phyloP scores from a whole-genome alignment of 2,797 vertebrate genomes.

The Aplochiton taeniatus region DNA sequence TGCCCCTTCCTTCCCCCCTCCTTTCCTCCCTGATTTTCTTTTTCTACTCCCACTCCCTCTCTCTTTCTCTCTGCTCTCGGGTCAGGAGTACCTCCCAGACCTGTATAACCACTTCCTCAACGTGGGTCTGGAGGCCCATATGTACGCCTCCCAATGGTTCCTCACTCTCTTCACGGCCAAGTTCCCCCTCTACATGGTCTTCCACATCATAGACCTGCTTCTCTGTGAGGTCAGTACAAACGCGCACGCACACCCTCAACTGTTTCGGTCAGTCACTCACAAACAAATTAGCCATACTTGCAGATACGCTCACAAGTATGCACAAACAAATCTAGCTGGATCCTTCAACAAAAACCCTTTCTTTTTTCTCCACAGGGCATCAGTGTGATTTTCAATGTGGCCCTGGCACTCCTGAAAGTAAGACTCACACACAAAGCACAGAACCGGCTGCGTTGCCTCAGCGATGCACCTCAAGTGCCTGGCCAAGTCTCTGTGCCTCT shows the following conservation, averaged over 20 bases:
- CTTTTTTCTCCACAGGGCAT: conserved; percentile 81
- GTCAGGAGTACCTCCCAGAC: conserved; percentile 94
- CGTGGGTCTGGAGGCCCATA: conserved; percentile 96
- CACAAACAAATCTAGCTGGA: background rate
- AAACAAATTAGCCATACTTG: background rate
- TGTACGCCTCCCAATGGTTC: conserved; percentile 99
- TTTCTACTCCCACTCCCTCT: background rate
- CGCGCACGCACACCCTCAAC: background rate
- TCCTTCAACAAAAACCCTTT: background rate
- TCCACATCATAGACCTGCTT: conserved; percentile 98
- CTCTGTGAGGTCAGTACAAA: conserved; percentile 87
- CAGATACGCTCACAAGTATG: background rate
- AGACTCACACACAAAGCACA: conserved; percentile 28
- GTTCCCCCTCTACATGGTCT: conserved; percentile 99
- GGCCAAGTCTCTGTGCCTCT: conserved; percentile 13
- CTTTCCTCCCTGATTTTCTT: background rate
- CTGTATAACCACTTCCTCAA: conserved; percentile 96
- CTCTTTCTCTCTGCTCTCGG: conserved; percentile 15
- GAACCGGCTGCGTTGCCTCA: conserved; percentile 21
- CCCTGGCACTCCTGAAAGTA: conserved; percentile 95
- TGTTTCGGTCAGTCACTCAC: background rate
- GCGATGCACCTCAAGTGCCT: conserved; percentile 13
- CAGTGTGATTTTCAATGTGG: conserved; percentile 98
- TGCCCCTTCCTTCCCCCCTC: background rate
- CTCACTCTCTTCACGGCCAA: conserved; percentile 98